These are phyloP conservation scores for Dendrocopos noguchii DNA, from an alignment of 2,113 vertebrate genomes.

Conservation along the genomic window DNA sequence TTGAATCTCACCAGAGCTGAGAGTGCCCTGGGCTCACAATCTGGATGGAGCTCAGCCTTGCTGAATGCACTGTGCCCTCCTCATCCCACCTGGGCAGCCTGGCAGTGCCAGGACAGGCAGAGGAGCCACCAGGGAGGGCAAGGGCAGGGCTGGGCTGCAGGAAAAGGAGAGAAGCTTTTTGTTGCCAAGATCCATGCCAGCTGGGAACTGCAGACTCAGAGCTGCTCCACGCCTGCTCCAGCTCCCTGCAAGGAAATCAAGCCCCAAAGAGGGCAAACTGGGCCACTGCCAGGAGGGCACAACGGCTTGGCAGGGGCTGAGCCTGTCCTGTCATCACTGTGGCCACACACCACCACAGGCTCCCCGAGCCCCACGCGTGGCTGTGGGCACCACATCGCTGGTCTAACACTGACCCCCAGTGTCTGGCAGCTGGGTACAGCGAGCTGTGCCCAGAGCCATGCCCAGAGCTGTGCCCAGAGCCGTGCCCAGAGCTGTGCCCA, in stretches of 20 bases:
- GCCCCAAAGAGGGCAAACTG: neutral
- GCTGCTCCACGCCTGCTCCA: neutral
- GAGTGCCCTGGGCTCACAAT: neutral
- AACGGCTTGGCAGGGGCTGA: neutral
- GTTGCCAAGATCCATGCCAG: neutral
- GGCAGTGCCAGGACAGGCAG: neutral
- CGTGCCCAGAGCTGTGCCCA: no score
- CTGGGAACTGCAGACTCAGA: neutral
- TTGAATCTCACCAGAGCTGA: neutral
- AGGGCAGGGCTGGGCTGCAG: neutral
- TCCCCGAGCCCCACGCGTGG: neutral
- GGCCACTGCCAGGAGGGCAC: neutral
- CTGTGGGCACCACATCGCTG: neutral
- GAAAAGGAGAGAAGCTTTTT: neutral
- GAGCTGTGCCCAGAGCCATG: neutral
- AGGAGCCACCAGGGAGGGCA: neutral
- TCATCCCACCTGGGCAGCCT: neutral
- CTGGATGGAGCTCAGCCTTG: neutral
- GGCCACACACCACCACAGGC: neutral
- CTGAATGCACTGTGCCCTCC: neutral
- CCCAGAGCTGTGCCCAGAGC: no score
- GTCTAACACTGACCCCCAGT: conserved; percentile 72
- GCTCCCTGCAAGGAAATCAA: neutral
- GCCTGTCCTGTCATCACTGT: neutral
- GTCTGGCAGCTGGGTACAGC: neutral